phyloP scores from a whole-genome alignment of 2,113 vertebrate species.

The Mesoclemmys tuberculata region DNA sequence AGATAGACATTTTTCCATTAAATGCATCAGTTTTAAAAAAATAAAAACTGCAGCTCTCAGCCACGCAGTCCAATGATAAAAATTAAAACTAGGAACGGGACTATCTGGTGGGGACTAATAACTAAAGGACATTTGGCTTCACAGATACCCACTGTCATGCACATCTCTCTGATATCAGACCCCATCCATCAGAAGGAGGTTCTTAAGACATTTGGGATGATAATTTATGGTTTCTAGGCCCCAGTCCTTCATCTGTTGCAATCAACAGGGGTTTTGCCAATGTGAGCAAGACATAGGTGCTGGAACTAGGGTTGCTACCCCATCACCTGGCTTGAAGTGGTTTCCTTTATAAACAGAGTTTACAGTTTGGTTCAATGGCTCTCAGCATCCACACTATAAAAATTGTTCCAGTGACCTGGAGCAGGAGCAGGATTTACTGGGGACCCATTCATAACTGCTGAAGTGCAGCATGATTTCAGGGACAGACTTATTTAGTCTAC shows the following conservation, averaged over 20 bases:
- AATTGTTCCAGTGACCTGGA: not conserved
- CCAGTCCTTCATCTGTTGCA: not conserved
- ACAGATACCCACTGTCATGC: not conserved
- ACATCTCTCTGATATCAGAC: not conserved
- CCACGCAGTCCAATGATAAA: not conserved
- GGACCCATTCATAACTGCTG: not conserved
- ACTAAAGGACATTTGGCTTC: not conserved
- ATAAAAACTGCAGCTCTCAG: not conserved
- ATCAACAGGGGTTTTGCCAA: not conserved
- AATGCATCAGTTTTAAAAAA: not conserved
- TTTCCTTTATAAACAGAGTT: too few species aligned
- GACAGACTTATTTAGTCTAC: not conserved
- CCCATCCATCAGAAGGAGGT: not conserved
- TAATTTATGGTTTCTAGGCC: not conserved
- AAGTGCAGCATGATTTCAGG: not conserved
- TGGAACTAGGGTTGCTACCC: too few species aligned
- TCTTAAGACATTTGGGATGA: not conserved
- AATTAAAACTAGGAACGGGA: not conserved
- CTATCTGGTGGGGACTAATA: not conserved
- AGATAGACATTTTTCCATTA: constrained; percentile 10
- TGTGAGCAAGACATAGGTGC: too few species aligned
- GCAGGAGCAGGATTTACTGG: not conserved
- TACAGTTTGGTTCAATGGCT: too few species aligned
- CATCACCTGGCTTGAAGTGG: too few species aligned
- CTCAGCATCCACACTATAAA: too few species aligned